Conservation (phyloP, 2,888 invertebrate species). For the Altica lythri region DNA sequence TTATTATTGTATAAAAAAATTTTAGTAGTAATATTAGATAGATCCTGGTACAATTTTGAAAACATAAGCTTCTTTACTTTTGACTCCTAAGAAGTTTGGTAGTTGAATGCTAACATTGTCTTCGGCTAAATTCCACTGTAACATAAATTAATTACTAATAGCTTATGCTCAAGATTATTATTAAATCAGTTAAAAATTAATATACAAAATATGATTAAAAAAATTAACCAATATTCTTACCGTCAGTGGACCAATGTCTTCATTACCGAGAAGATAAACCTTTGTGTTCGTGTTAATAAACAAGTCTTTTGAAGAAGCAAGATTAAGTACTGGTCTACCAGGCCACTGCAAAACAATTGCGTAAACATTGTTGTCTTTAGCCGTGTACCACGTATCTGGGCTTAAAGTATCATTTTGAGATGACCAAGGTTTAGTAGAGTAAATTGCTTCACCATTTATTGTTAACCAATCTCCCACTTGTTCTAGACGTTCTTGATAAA, state of each 20-base stretch:
- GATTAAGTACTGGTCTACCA: constrained; percentile 49
- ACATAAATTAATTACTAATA: no score
- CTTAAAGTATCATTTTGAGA: constrained; percentile 81
- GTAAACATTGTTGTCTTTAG: constrained; percentile 60
- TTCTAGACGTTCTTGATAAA: constrained; percentile 83
- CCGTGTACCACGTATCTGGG: constrained; percentile 53
- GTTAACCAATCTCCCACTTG: constrained; percentile 80
- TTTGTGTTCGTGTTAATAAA: constrained; percentile 42
- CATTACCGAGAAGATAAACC: constrained; percentile 62
- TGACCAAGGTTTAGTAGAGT: constrained; percentile 75
- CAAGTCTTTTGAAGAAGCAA: constrained; percentile 55
- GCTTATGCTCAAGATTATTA: no score
- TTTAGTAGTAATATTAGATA: no score
- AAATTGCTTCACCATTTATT: constrained; percentile 85
- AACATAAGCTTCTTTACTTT: no score
- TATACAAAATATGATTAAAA: no score
- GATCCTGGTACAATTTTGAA: no score
- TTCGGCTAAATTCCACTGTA: no score
- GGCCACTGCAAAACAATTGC: constrained; percentile 74
- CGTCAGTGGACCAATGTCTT: constrained; percentile 35
- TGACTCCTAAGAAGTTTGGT: no score
- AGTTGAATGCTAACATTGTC: no score
- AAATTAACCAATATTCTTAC: constrained; percentile 38
- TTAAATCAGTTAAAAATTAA: no score
- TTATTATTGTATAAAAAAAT: no score